A percentile compares a stretch with the other conserved stretches of the same genome.
phyloP scores from a whole-genome alignment of 2,888 invertebrate genomes.

The Ceramica pisi region DNA sequence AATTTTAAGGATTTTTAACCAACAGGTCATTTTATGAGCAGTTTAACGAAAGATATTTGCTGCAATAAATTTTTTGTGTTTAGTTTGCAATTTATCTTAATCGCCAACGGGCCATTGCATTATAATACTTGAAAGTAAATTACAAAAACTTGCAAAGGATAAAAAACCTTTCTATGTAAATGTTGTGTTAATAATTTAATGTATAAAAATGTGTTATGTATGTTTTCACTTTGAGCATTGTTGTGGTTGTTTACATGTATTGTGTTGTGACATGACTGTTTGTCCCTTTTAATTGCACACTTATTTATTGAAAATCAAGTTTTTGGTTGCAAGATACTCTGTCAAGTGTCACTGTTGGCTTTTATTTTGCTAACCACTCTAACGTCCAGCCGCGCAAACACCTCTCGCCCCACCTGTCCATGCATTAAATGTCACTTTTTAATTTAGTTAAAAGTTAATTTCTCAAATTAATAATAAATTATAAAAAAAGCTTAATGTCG shows the following conservation, averaged over 20 bases:
- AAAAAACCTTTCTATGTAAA: not conserved
- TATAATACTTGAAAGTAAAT: not conserved
- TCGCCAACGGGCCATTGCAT: not conserved
- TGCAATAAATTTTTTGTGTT: not conserved
- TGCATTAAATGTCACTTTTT: too few relatives aligned
- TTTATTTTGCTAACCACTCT: too few relatives aligned
- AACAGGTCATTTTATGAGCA: not conserved
- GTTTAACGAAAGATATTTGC: not conserved
- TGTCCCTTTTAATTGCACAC: not conserved
- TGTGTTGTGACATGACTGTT: not conserved
- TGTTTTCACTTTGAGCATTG: not conserved
- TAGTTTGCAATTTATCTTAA: not conserved
- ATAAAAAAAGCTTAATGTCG: too few relatives aligned
- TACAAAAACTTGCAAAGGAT: not conserved
- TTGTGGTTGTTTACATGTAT: not conserved
- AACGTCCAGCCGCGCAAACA: too few relatives aligned
- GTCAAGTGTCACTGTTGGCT: too few relatives aligned
- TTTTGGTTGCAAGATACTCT: not conserved
- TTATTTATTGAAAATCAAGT: not conserved
- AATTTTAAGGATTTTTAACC: conserved; percentile 3
- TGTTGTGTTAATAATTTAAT: not conserved
- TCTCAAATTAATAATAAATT: too few relatives aligned
- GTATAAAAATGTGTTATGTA: not conserved
- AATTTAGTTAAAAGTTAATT: too few relatives aligned
- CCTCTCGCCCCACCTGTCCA: too few relatives aligned